A percentile compares a stretch with the other conserved stretches of the same genome.
Evolutionary conservation across 2,113 vertebrate genomes (phyloP).

Genomic region (Hyperopisus bebe): DNA sequence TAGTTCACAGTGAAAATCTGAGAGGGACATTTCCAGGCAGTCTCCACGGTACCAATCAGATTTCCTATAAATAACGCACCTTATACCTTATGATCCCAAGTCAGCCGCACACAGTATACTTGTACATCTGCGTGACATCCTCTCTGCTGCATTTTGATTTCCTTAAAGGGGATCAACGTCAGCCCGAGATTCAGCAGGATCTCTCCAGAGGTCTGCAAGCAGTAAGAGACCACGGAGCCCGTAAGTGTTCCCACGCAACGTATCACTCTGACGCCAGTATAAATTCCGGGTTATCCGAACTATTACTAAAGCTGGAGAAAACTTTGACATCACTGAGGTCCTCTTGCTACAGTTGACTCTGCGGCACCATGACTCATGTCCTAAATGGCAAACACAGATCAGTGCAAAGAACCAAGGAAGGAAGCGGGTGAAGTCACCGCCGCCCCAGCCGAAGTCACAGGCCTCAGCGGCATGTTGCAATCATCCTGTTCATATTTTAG

Average conservation of each 20-base stretch:
- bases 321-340: background rate
- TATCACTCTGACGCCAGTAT: background rate
- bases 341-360: background rate
- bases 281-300: background rate
- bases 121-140: background rate
- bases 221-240: background rate
- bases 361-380: slow-evolving; percentile 30
- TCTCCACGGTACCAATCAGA: background rate
- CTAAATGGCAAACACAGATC: slow-evolving; percentile 53
- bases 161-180: background rate
- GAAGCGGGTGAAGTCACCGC: slow-evolving; percentile 49
- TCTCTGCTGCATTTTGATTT: background rate
- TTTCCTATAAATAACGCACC: background rate
- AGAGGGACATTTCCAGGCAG: background rate
- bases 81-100: background rate
- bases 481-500: slow-evolving; percentile 64
- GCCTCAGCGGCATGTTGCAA: slow-evolving; percentile 65
- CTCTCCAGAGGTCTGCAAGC: background rate
- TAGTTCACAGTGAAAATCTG: background rate
- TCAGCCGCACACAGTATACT: background rate
- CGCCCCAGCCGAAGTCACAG: slow-evolving; percentile 42
- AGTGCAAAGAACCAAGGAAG: slow-evolving; percentile 38
- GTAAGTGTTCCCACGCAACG: background rate
- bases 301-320: background rate
- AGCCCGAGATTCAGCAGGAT: background rate